phyloP scores from a whole-genome alignment of 2,113 vertebrate species.

The Oncorhynchus keta region DNA sequence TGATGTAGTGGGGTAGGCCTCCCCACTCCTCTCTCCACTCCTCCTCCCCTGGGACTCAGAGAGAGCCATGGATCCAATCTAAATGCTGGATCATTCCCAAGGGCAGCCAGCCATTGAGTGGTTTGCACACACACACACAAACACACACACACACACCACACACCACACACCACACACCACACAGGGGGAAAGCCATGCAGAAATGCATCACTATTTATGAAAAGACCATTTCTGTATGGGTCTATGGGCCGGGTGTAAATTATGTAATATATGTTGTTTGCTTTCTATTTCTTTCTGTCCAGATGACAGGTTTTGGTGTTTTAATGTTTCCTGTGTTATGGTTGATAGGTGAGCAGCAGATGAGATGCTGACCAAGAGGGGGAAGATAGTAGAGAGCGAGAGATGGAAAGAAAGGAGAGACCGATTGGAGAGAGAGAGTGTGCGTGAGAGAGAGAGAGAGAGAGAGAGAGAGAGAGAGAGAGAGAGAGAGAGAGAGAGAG shows the following conservation, averaged over 20 bases:
- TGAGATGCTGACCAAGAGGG: not conserved
- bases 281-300: conserved; percentile 17
- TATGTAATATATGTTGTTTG: conserved; percentile 6
- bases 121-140: not conserved
- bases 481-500: no score
- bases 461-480: rapidly evolving
- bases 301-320: not conserved
- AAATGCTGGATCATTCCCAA: conserved; percentile 14
- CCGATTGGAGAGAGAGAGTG: rapidly evolving
- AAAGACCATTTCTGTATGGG: conserved; percentile 34
- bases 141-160: no score
- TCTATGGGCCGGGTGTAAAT: conserved; percentile 14
- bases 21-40: not conserved
- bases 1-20: not conserved
- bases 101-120: not conserved
- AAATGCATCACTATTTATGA: conserved; percentile 33
- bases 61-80: conserved; percentile 20
- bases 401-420: no score
- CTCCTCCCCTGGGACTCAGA: not conserved
- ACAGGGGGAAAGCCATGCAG: conserved; percentile 28
- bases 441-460: no score
- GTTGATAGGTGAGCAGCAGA: not conserved
- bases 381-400: no score
- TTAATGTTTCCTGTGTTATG: not conserved
- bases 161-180: no score